A percentile compares a stretch with the other conserved stretches of the same genome.
Conservation (phyloP, 2,113 vertebrate species). For the Hydrolagus affinis region DNA sequence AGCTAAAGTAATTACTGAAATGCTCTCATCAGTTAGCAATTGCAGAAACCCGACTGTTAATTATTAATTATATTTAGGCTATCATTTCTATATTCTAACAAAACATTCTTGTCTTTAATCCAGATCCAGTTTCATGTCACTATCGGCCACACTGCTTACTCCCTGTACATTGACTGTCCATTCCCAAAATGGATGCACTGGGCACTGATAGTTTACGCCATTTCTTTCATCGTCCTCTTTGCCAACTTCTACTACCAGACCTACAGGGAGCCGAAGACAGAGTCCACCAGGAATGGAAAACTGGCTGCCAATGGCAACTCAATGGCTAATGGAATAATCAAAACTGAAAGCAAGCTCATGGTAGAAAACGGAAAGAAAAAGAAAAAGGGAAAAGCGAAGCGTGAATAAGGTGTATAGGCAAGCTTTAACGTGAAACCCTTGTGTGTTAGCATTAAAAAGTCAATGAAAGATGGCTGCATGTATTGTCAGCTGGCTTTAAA, state of each 20-base stretch:
- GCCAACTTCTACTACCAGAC: slow-evolving; percentile 97
- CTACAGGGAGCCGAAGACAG: slow-evolving; percentile 76
- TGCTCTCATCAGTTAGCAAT: no score
- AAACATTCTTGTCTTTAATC: slow-evolving; percentile 35
- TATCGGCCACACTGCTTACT: slow-evolving; percentile 90
- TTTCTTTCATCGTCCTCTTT: slow-evolving; percentile 93
- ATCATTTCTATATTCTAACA: no score
- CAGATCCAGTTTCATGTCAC: slow-evolving; percentile 96
- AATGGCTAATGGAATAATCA: slow-evolving; percentile 62
- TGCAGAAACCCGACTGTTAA: no score
- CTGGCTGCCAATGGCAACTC: slow-evolving; percentile 63
- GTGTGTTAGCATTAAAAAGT: slow-evolving; percentile 3
- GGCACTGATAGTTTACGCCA: slow-evolving; percentile 86
- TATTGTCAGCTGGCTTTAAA: slow-evolving; percentile 25
- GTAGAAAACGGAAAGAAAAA: slow-evolving; percentile 75
- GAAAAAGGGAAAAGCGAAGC: slow-evolving; percentile 87
- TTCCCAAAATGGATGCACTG: slow-evolving; percentile 99
- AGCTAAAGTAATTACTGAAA: no score
- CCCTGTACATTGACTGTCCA: slow-evolving; percentile 93
- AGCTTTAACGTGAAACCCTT: not conserved
- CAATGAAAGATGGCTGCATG: slow-evolving; percentile 15
- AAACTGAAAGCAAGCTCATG: slow-evolving; percentile 61
- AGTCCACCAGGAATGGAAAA: slow-evolving; percentile 63
- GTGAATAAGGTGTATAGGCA: slow-evolving; percentile 64
- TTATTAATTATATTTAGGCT: no score